Evolutionary conservation across 2,888 invertebrate genomes (phyloP), one percentile per base, ranked within the genome.

Genomic region (Eucera pruinosa): DNA sequence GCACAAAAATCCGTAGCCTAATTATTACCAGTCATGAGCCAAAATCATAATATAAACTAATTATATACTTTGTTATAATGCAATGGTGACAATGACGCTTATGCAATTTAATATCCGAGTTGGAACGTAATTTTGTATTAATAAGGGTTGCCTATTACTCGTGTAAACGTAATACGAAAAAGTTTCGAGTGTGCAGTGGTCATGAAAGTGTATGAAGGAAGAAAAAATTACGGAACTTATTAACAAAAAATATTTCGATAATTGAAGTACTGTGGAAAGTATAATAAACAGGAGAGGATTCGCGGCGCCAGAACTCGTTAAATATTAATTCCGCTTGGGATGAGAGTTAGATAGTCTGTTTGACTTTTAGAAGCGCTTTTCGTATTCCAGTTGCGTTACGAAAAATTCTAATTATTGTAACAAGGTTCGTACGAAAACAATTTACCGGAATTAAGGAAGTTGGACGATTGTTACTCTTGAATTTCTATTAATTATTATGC

Each of bases 351-450:
- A 71, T 15, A 57, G 20, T 48, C 65, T 60, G 60, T 25, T 50
- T 57, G 61, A 72, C 43, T 72, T 74, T 72, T 48, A 18, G 45
- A 18, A 41, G 43, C 25, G 25, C 20, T 50, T 62, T 50, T 27
- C 55, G n/a, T 33, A 36, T 62, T 48, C 45, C 20, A 23, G 2
- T 15, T n/a, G 27, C 39, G 25, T 30, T 57, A 23, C 13, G 43
- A 74, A 74, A 74, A 74, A 61, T 47, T 47, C 62, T 62, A 50
- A 58, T 70, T 43, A 20, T 55, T 36, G 48, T 43, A 71, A 55
- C 61, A 30, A 62, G 41, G 4, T 36, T 36, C 47, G 54, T 33
- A n/a, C 36, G 50, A 43, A 36, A 70, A 54, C 72, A 62, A 36
- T 72, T 74, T 50, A 0, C 55, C 2, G 13, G 7, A 57, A 61